Evolutionary conservation across 2,888 invertebrate species (phyloP).

Genomic region (Resseliella maxima): DNA sequence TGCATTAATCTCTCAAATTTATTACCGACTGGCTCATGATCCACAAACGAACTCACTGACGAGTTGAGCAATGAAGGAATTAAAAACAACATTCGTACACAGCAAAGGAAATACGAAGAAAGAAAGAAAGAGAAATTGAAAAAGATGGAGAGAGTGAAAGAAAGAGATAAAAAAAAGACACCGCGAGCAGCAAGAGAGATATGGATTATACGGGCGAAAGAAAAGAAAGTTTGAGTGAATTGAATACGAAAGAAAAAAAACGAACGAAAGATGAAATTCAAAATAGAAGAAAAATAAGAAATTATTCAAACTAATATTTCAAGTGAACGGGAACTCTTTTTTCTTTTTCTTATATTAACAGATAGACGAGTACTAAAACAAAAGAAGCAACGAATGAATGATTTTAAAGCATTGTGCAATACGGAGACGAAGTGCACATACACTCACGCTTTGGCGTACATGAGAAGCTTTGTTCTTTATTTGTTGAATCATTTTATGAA

Average conservation of each 20-base stretch:
- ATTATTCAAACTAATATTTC: slow-evolving; percentile 48
- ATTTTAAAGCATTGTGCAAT: slow-evolving; percentile 25
- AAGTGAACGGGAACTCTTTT: neutral
- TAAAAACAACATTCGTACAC: slow-evolving; percentile 15
- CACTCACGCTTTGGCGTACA: neutral
- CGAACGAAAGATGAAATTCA: neutral
- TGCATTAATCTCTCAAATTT: slow-evolving; percentile 5
- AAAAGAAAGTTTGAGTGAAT: neutral
- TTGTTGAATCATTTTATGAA: slow-evolving; percentile 33
- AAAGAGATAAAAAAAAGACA: neutral
- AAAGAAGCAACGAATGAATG: slow-evolving; percentile 19
- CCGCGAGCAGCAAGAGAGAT: neutral
- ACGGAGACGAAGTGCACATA: neutral
- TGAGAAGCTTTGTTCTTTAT: slow-evolving; percentile 14
- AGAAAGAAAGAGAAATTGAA: no score
- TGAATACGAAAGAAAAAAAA: neutral
- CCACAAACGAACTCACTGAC: neutral
- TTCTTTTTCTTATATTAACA: neutral
- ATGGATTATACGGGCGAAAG: neutral
- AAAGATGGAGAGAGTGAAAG: no score
- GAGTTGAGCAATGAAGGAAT: neutral
- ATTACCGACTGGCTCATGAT: neutral
- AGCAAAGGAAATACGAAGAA: neutral
- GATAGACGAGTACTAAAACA: slow-evolving; percentile 11
- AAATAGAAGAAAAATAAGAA: neutral